Evolutionary conservation across 2,888 invertebrate genomes (phyloP).

Genomic region (Teinopalpus imperialis): DNA sequence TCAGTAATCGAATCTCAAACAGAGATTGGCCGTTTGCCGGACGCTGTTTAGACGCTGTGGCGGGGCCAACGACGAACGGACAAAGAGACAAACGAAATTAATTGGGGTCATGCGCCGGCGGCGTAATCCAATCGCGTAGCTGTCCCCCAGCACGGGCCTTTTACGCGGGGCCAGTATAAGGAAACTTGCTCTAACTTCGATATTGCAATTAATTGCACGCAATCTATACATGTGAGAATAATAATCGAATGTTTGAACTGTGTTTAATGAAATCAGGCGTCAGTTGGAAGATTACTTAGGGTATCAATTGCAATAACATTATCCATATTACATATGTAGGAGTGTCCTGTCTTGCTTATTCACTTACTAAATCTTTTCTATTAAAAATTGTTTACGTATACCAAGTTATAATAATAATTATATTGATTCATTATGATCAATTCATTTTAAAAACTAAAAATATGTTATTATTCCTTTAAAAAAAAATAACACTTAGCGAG

Average conservation of each 20-base stretch:
- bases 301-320: too few relatives aligned
- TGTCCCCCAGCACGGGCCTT: conserved; percentile 47
- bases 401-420: too few relatives aligned
- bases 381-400: too few relatives aligned
- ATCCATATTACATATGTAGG: too few relatives aligned
- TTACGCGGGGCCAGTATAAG: conserved; percentile 44
- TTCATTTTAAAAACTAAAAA: too few relatives aligned
- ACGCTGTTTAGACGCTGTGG: conserved; percentile 56
- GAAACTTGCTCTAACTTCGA: conserved; percentile 22
- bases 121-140: conserved; percentile 65
- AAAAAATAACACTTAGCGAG: too few relatives aligned
- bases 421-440: too few relatives aligned
- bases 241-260: conserved; percentile 11
- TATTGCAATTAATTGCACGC: conserved; percentile 17
- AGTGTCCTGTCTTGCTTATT: too few relatives aligned
- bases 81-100: conserved; percentile 79
- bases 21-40: conserved; percentile 59
- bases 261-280: too few relatives aligned
- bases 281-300: too few relatives aligned
- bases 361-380: too few relatives aligned
- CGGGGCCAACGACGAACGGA: conserved; percentile 44
- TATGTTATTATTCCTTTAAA: too few relatives aligned
- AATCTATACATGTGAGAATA: conserved; percentile 4
- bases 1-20: conserved; percentile 67
- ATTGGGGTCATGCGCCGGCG: conserved; percentile 67